Conservation (phyloP, 1,140 invertebrate genomes). For the Gryon sp. region DNA sequence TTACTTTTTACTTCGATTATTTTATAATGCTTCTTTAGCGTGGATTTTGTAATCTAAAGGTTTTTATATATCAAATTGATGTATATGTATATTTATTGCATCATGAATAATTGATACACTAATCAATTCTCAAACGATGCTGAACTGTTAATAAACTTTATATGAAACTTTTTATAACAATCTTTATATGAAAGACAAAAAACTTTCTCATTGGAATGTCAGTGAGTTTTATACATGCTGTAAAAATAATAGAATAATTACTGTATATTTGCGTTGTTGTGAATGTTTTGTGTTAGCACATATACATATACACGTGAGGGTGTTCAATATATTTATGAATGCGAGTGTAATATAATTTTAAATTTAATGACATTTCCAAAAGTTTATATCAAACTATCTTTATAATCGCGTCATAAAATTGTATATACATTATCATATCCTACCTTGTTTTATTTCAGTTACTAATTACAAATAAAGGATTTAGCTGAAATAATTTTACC, state of each 20-base stretch:
- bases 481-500: conserved; percentile 5
- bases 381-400: conserved; percentile 33
- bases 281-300: conserved; percentile 3
- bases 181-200: too few relatives aligned
- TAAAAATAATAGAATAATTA: conserved; percentile 35
- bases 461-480: conserved; percentile 48
- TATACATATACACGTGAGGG: conserved; percentile 17
- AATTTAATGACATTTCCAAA: conserved; percentile 36
- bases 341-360: conserved; percentile 24
- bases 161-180: too few relatives aligned
- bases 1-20: background rate
- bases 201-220: conserved; percentile 1
- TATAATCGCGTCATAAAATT: conserved; percentile 16
- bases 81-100: conserved; percentile 10
- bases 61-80: conserved; percentile 14
- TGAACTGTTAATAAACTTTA: conserved; percentile 5
- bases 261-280: conserved; percentile 6
- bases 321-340: conserved; percentile 45
- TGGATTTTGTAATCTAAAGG: conserved; percentile 27
- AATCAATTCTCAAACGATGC: conserved; percentile 13
- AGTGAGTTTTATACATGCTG: conserved; percentile 14
- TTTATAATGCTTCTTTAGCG: conserved; percentile 13
- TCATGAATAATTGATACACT: conserved; percentile 2
- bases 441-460: conserved; percentile 28
- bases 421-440: conserved; percentile 30